Conservation (phyloP, 2,888 invertebrate species). For the Trichacis sp. region DNA sequence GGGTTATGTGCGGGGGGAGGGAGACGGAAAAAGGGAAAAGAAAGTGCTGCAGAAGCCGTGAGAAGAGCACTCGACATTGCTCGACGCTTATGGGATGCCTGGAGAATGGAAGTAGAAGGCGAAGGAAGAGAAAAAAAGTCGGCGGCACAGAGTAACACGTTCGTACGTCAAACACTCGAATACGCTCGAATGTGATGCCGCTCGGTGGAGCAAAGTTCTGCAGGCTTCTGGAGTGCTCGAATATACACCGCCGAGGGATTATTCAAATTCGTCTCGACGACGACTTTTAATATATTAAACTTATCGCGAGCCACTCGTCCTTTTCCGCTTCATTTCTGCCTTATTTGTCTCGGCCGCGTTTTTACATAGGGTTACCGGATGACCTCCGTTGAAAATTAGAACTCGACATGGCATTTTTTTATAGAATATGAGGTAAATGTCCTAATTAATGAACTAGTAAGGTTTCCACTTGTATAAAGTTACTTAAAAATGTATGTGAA, state of each 20-base stretch:
- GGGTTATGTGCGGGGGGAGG: too few relatives aligned
- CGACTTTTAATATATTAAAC: conserved; percentile 63
- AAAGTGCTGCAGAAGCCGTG: conserved; percentile 40
- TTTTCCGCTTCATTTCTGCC: conserved; percentile 45
- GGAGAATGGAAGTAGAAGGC: conserved; percentile 52
- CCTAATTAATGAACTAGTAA: too few relatives aligned
- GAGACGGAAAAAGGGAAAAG: conserved; percentile 15
- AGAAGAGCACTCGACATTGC: conserved; percentile 65
- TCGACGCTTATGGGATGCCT: conserved; percentile 57
- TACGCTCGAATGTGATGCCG: conserved; percentile 60
- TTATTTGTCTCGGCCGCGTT: conserved; percentile 37
- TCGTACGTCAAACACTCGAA: conserved; percentile 66
- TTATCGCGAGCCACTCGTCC: conserved; percentile 52
- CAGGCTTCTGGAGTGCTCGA: conserved; percentile 61
- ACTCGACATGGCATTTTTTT: too few relatives aligned
- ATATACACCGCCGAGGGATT: conserved; percentile 61
- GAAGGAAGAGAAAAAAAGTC: conserved; percentile 61
- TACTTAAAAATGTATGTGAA: too few relatives aligned
- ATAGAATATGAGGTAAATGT: too few relatives aligned
- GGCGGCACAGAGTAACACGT: conserved; percentile 59
- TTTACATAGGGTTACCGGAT: too few relatives aligned
- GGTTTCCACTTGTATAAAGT: too few relatives aligned
- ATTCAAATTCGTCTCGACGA: conserved; percentile 64
- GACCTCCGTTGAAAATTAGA: too few relatives aligned
- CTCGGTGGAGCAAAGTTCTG: conserved; percentile 57